A percentile compares a stretch with the other conserved stretches of the same genome.
Conservation (phyloP, 2,888 invertebrate genomes). For the Agrotis segetum region DNA sequence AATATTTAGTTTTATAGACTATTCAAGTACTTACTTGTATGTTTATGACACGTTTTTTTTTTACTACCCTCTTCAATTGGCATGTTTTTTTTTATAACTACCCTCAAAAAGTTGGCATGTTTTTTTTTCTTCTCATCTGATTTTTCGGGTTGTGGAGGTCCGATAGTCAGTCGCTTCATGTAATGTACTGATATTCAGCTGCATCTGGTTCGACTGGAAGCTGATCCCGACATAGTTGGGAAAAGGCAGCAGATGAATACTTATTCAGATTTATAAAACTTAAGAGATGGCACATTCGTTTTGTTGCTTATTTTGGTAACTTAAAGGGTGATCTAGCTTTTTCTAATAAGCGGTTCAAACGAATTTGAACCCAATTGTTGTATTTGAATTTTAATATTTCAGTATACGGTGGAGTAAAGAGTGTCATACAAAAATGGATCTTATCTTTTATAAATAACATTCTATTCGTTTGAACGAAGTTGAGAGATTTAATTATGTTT, state of each 20-base stretch:
- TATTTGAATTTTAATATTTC: background rate
- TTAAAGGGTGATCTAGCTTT: background rate
- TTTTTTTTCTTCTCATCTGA: background rate
- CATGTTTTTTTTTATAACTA: slow-evolving; percentile 11
- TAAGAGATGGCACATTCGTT: background rate
- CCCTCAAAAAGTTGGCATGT: slow-evolving; percentile 16
- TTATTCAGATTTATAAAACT: background rate
- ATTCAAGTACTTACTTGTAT: slow-evolving; percentile 48
- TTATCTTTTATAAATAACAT: background rate
- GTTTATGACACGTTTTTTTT: slow-evolving; percentile 29
- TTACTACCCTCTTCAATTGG: slow-evolving; percentile 14
- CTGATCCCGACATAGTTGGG: background rate
- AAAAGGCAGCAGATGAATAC: too few relatives aligned
- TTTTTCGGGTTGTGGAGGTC: background rate
- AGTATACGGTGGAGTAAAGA: background rate
- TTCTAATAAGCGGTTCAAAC: background rate
- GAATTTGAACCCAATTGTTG: background rate
- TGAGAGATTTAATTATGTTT: background rate
- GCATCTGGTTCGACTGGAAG: slow-evolving; percentile 3
- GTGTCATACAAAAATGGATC: background rate
- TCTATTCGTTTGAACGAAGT: background rate
- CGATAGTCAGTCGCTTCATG: background rate
- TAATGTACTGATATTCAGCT: background rate
- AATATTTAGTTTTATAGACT: slow-evolving; percentile 27
- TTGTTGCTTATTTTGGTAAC: background rate